A percentile compares a stretch with the other conserved stretches of the same genome.
phyloP scores from a whole-genome alignment of 1,140 invertebrate species.

The Drosophila santomea region DNA sequence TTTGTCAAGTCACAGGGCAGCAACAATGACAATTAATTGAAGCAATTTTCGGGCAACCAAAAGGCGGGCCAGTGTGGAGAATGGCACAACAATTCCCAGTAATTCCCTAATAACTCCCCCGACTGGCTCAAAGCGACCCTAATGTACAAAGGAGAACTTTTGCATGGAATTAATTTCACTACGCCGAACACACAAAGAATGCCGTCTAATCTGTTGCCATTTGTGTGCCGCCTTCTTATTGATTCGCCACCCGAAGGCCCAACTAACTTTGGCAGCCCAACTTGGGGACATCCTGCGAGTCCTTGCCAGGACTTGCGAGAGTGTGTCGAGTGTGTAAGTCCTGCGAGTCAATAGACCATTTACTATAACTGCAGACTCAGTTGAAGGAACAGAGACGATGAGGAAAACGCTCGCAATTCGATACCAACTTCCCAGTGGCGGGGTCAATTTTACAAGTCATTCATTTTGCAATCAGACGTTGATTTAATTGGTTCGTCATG shows the following conservation, averaged over 20 bases:
- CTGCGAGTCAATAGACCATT: slow-evolving; percentile 75
- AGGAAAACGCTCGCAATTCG: slow-evolving; percentile 49
- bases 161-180: slow-evolving; percentile 75
- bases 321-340: slow-evolving; percentile 18
- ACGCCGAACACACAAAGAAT: slow-evolving; percentile 38
- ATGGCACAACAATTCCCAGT: background rate
- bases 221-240: slow-evolving; percentile 72
- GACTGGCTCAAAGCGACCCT: slow-evolving; percentile 5
- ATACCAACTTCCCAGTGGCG: slow-evolving; percentile 51
- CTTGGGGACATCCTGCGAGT: slow-evolving; percentile 1
- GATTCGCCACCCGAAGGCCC: slow-evolving; percentile 48
- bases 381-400: slow-evolving; percentile 12
- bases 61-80: background rate
- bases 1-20: slow-evolving; percentile 49
- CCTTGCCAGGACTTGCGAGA: slow-evolving; percentile 1
- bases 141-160: slow-evolving; percentile 65
- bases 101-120: slow-evolving; percentile 7
- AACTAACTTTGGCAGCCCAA: slow-evolving; percentile 49
- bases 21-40: slow-evolving; percentile 80
- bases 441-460: slow-evolving; percentile 71
- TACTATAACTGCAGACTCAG: slow-evolving; percentile 62
- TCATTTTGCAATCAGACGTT: slow-evolving; percentile 72
- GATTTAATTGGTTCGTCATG: slow-evolving; percentile 63
- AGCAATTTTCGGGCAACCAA: slow-evolving; percentile 52
- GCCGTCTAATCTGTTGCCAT: slow-evolving; percentile 57